Base-by-base conservation (phyloP, 2,888 invertebrate genomes). In the Tenthredo notha region DNA sequence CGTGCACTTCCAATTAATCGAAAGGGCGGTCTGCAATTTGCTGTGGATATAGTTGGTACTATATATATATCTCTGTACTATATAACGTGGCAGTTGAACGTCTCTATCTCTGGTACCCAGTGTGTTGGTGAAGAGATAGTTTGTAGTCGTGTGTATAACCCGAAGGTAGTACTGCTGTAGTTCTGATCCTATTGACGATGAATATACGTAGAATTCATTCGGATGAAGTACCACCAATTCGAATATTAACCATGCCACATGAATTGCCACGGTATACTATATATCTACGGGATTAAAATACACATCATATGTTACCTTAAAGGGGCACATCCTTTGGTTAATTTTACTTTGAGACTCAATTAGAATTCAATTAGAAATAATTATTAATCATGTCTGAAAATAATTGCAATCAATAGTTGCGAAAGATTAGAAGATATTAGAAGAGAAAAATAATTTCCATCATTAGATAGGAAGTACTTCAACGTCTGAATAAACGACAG, bases 1-100 rank as follows among this genome's bases (percentile, higher is more conserved):
- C 80, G 80, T 80, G 80, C 80, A 80, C 58, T 58, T 80, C 61
- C 80, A 80, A 80, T 80, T 80, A 80, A 80, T 80, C 80, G 80
- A 58, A 80, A 80, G 58, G 61, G 80, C 61, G 78, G 80, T 80
- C 58, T 40, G 80, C 80, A 80, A 80, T 80, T 80, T 80, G 61
- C 61, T 21, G 7, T 21, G n/a, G 40, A 18, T 58, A 58, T 61
- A 61, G 21, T 72, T 6, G 21, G 3, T 25, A 25, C 21, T 77
- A 29, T 54, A 54, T 77, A 77, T 29, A 29, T 54, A 54, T 77
- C 54, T 29, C 10, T 50, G 29, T 18, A 12, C 18, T 50, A 33
- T 50, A 33, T 77, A 77, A 15, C 50, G 10, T n/a, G 29, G 21
- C 10, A 37, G 37, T 15, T 47, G 47, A n/a, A n/a, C 18, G 37